Percentiles rank a stretch among this genome's conserved stretches.
Conservation (phyloP, 2,888 invertebrate genomes). For the Sinotaia quadrata region DNA sequence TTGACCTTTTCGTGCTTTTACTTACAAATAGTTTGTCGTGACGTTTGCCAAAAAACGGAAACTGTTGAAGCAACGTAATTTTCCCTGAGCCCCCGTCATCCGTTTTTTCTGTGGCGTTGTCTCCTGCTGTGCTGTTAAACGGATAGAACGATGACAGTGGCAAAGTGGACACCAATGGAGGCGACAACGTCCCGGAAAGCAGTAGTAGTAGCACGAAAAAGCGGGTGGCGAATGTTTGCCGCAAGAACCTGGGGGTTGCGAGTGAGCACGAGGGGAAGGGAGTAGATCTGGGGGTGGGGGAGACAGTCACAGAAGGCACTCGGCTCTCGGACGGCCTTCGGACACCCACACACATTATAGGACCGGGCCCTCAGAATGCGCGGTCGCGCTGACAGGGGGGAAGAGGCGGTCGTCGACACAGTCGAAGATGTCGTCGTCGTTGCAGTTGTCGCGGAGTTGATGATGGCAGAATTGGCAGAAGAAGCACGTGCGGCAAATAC, state of each 20-base stretch:
- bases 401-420: conserved; percentile 8
- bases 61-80: conserved; percentile 37
- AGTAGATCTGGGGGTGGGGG: conserved; percentile 1
- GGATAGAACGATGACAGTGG: conserved; percentile 40
- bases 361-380: background rate
- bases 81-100: conserved; percentile 49
- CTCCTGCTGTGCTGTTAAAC: conserved; percentile 32
- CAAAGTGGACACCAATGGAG: conserved; percentile 22
- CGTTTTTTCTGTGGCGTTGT: conserved; percentile 32
- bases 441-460: background rate
- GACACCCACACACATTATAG: conserved; percentile 26
- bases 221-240: background rate
- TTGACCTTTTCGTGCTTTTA: too few relatives aligned
- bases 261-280: background rate
- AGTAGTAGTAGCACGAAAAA: conserved; percentile 29
- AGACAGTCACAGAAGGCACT: conserved; percentile 2
- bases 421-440: conserved; percentile 12
- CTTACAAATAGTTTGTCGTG: conserved; percentile 48
- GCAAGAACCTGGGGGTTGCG: background rate
- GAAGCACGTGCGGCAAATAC: background rate
- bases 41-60: conserved; percentile 43
- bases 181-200: conserved; percentile 22
- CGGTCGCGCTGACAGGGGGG: background rate
- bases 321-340: conserved; percentile 4
- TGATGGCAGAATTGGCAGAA: conserved; percentile 7